Evolutionary conservation across 1,140 invertebrate genomes (phyloP).

Genomic region (Conus ventricosus): DNA sequence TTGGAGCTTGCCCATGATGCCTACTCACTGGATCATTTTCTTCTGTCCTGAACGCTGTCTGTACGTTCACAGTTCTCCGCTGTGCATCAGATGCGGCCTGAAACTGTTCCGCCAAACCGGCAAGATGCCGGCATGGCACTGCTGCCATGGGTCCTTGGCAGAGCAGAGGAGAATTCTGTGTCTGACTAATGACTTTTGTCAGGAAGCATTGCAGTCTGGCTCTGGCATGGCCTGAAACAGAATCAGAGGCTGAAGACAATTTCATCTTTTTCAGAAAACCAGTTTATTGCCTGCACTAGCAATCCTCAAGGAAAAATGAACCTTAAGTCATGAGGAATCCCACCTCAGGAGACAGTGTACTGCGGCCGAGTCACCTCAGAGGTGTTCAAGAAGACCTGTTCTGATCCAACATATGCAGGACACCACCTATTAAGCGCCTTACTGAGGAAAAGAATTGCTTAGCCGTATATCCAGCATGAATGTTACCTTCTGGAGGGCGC

Average conservation of each 20-base stretch:
- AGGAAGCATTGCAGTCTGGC: not conserved
- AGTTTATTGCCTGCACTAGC: too few species aligned
- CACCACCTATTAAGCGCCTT: too few species aligned
- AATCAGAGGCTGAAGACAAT: not conserved
- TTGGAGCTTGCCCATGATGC: not conserved
- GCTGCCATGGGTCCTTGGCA: not conserved
- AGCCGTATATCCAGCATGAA: too few species aligned
- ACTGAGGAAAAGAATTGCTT: too few species aligned
- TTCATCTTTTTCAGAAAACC: too few species aligned
- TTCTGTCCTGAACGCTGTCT: conserved; percentile 36
- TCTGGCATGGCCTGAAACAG: not conserved
- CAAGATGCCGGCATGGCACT: not conserved
- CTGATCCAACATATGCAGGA: too few species aligned
- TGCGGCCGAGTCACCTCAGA: too few species aligned
- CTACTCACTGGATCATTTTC: conserved; percentile 41
- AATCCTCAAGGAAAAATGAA: too few species aligned
- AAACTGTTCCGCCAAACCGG: conserved; percentile 41
- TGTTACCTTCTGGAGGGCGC: too few species aligned
- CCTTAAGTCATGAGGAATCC: too few species aligned
- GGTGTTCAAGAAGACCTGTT: too few species aligned
- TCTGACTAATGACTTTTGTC: not conserved
- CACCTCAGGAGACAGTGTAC: too few species aligned
- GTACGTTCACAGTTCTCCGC: not conserved
- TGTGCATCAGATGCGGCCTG: conserved; percentile 18
- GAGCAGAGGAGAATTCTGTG: not conserved